phyloP scores from a whole-genome alignment of 37 sponge, comb jelly and placozoan species.

The Trichoplax adhaerens region DNA sequence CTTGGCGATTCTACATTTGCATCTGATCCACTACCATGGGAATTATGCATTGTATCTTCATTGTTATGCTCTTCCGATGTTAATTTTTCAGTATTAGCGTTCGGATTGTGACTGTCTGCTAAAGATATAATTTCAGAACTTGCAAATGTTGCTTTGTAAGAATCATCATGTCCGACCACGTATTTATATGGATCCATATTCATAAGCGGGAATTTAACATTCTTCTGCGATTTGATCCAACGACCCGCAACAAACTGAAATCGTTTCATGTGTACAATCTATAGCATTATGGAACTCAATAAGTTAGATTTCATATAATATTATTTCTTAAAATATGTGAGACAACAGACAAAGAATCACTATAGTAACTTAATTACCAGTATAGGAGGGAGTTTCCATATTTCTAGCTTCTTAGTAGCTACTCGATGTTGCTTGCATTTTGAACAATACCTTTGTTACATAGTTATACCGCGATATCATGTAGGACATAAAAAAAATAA shows the following conservation, averaged over 20 bases:
- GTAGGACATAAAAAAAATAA: background rate
- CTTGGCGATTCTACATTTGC: too few relatives aligned
- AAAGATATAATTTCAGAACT: too few relatives aligned
- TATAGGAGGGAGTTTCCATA: slow-evolving; percentile 90
- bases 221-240: slow-evolving; percentile 80
- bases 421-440: slow-evolving; percentile 54
- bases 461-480: background rate
- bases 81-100: too few relatives aligned
- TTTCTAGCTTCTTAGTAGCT: slow-evolving; percentile 83
- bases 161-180: too few relatives aligned
- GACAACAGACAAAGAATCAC: too few relatives aligned
- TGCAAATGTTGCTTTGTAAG: too few relatives aligned
- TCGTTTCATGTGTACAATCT: slow-evolving; percentile 94
- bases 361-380: slow-evolving; percentile 34
- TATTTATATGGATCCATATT: slow-evolving; percentile 27
- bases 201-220: slow-evolving; percentile 54
- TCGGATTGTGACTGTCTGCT: too few relatives aligned
- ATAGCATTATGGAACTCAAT: background rate
- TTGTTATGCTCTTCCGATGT: too few relatives aligned
- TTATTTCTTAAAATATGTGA: too few relatives aligned
- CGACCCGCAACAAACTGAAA: slow-evolving; percentile 62
- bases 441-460: slow-evolving; percentile 71
- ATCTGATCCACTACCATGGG: too few relatives aligned
- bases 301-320: too few relatives aligned
- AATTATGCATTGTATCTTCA: too few relatives aligned